Percentiles rank a stretch among this genome's conserved stretches.
Conservation (phyloP, 2,888 invertebrate genomes). For the Helicoverpa assulta region DNA sequence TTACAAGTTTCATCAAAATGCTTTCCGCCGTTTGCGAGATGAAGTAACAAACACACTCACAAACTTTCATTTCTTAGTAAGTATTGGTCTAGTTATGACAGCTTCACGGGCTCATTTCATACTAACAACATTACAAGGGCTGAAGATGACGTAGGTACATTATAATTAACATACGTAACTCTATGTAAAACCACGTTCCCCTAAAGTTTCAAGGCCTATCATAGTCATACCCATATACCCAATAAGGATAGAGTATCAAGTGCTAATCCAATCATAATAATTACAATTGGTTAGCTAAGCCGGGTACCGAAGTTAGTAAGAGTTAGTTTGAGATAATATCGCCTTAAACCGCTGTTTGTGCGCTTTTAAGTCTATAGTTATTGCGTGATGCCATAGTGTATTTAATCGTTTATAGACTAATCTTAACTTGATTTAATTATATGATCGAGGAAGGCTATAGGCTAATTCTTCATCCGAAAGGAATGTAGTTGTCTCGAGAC, state of each 20-base stretch:
- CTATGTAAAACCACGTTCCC: neutral
- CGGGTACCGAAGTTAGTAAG: neutral
- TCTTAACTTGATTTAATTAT: too few species aligned
- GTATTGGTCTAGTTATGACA: too few species aligned
- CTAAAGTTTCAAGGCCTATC: neutral
- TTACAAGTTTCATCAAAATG: too few species aligned
- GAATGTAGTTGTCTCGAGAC: too few species aligned
- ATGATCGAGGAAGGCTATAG: too few species aligned
- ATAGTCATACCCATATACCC: conserved; percentile 3
- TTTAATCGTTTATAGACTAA: neutral
- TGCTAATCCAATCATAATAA: conserved; percentile 42
- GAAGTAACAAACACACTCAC: too few species aligned
- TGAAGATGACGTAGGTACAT: too few species aligned
- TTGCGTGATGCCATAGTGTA: neutral
- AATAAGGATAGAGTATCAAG: conserved; percentile 38
- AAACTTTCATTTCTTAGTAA: too few species aligned
- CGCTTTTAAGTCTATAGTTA: neutral
- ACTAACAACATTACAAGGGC: too few species aligned
- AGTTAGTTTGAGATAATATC: neutral
- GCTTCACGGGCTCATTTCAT: too few species aligned
- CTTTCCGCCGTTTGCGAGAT: too few species aligned
- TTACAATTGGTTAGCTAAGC: conserved; percentile 33
- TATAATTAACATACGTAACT: neutral
- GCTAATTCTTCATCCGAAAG: too few species aligned
- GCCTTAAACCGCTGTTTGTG: neutral